These are phyloP conservation scores for Syngnathus floridae DNA, from an alignment of 2,113 vertebrate species.

Conservation along the genomic window DNA sequence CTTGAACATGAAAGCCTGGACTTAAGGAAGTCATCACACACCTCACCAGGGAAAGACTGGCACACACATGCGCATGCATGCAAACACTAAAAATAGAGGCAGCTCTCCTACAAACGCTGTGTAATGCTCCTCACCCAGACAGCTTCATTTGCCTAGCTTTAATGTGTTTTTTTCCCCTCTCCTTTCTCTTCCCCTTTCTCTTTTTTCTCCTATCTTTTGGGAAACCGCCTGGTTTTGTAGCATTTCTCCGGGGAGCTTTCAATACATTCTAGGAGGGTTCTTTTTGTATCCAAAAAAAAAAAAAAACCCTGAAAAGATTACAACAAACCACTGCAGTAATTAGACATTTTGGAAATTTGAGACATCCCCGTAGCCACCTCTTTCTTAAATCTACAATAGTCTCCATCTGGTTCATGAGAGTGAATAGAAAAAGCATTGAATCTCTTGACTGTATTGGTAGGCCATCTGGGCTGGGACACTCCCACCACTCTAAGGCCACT, in stretches of 20 bases:
- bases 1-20: slow-evolving; percentile 64
- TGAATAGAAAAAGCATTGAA: slow-evolving; percentile 51
- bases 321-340: slow-evolving; percentile 63
- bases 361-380: slow-evolving; percentile 24
- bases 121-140: slow-evolving; percentile 68
- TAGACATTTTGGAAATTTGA: slow-evolving; percentile 65
- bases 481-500: slow-evolving; percentile 47
- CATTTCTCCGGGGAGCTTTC: slow-evolving; percentile 68
- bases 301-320: slow-evolving; percentile 49
- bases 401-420: slow-evolving; percentile 59
- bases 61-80: slow-evolving; percentile 20
- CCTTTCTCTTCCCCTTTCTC: slow-evolving; percentile 27
- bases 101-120: slow-evolving; percentile 62
- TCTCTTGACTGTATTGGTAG: slow-evolving; percentile 45
- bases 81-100: slow-evolving; percentile 70
- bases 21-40: slow-evolving; percentile 74
- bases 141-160: slow-evolving; percentile 72
- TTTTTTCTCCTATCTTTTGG: slow-evolving; percentile 36
- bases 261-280: slow-evolving; percentile 56
- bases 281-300: slow-evolving; percentile 53
- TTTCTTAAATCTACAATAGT: slow-evolving; percentile 54
- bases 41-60: slow-evolving; percentile 51
- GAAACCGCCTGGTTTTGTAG: slow-evolving; percentile 50
- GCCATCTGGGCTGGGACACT: slow-evolving; percentile 64
- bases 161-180: slow-evolving; percentile 46